Conservation (phyloP, 2,888 invertebrate species). For the Hirtodrosophila duncani region DNA sequence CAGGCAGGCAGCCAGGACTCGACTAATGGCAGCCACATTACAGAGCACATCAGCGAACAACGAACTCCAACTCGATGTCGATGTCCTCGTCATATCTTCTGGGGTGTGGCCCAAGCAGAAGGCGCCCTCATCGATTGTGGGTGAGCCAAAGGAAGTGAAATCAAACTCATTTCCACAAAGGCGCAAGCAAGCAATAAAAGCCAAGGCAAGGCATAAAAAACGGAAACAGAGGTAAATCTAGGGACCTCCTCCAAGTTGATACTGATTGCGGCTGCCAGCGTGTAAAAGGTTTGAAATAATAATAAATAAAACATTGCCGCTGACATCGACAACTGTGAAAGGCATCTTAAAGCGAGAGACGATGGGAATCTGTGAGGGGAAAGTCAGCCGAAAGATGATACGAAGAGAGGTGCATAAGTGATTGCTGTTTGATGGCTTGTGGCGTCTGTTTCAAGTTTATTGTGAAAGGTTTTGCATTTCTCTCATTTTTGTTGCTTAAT, state of each 20-base stretch:
- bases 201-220: slow-evolving; percentile 23
- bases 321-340: background rate
- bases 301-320: slow-evolving; percentile 25
- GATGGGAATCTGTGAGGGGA: too few relatives aligned
- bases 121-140: slow-evolving; percentile 8
- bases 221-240: too few relatives aligned
- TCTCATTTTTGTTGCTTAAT: too few relatives aligned
- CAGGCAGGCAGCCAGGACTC: slow-evolving; percentile 9
- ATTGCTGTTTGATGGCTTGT: too few relatives aligned
- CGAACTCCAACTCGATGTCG: slow-evolving; percentile 23
- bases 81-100: slow-evolving; percentile 15
- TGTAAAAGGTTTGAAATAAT: slow-evolving; percentile 41
- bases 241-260: too few relatives aligned
- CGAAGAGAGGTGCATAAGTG: too few relatives aligned
- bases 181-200: slow-evolving; percentile 36
- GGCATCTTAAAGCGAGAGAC: background rate
- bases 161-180: slow-evolving; percentile 8
- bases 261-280: slow-evolving; percentile 25
- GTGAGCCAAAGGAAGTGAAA: background rate
- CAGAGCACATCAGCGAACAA: too few relatives aligned
- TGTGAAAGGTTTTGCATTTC: too few relatives aligned
- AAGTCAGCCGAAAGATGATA: too few relatives aligned
- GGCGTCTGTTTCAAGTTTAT: too few relatives aligned
- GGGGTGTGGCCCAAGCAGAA: background rate
- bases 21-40: slow-evolving; percentile 33